Percentiles rank a stretch among this genome's conserved stretches.
phyloP scores from a whole-genome alignment of 2,888 invertebrate species.

The Drosophila neotestacea region DNA sequence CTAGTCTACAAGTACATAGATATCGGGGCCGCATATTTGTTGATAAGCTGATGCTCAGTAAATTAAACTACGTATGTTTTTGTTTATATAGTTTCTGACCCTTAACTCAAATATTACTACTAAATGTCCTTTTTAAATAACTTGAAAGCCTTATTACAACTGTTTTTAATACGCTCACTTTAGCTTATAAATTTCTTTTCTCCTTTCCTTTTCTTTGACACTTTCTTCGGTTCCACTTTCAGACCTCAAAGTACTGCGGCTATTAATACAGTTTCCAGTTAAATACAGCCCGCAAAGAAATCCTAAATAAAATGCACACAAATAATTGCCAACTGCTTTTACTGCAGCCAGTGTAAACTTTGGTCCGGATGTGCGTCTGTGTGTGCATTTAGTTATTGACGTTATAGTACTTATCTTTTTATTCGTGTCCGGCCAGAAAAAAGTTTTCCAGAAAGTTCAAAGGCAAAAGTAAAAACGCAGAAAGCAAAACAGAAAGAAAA shows the following conservation, averaged over 20 bases:
- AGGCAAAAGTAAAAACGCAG: conserved; percentile 29
- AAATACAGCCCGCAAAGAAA: conserved; percentile 37
- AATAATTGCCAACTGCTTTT: conserved; percentile 45
- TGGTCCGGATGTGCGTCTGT: background rate
- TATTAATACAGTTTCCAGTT: conserved; percentile 45
- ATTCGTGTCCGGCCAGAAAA: conserved; percentile 45
- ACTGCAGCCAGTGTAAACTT: conserved; percentile 22
- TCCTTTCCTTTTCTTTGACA: background rate
- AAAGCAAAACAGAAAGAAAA: conserved; percentile 32
- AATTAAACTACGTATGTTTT: background rate
- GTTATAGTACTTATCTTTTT: conserved; percentile 50
- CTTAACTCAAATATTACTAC: no score
- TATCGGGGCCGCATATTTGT: background rate
- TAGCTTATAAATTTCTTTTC: background rate
- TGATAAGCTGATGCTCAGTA: conserved; percentile 9
- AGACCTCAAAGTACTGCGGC: conserved; percentile 9
- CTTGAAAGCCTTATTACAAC: background rate
- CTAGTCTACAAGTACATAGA: background rate
- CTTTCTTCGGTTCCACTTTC: conserved; percentile 5
- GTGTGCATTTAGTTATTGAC: conserved; percentile 43
- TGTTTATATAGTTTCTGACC: conserved; percentile 9
- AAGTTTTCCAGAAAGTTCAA: conserved; percentile 50
- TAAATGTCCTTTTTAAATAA: no score
- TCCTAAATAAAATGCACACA: conserved; percentile 34
- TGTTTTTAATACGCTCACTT: background rate